Evolutionary conservation across 2,888 invertebrate genomes (phyloP).

Genomic region (Luperina testacea): DNA sequence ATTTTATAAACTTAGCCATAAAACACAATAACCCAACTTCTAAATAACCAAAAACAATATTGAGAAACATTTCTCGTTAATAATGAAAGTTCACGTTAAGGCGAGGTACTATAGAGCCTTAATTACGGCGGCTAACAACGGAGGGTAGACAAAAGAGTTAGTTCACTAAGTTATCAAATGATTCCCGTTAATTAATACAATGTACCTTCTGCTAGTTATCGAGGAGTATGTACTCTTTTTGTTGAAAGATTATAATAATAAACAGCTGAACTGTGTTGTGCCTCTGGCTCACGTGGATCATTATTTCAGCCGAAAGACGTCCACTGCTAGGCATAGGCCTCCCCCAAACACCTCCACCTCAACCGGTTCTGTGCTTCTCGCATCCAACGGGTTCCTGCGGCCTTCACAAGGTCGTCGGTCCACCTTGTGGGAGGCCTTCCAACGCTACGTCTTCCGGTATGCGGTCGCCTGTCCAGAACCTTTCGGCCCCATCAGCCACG

Average conservation of each 20-base stretch:
- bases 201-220: slow-evolving; percentile 24
- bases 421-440: no score
- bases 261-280: background rate
- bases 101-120: slow-evolving; percentile 43
- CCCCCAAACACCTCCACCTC: no score
- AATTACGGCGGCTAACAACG: slow-evolving; percentile 50
- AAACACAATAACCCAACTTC: slow-evolving; percentile 32
- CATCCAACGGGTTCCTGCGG: no score
- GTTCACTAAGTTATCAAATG: slow-evolving; percentile 47
- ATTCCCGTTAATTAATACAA: slow-evolving; percentile 48
- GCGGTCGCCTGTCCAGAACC: no score
- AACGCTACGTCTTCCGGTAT: no score
- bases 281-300: background rate
- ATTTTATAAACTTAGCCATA: slow-evolving; percentile 6
- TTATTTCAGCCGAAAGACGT: no score
- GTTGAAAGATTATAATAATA: background rate
- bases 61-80: slow-evolving; percentile 44
- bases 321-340: no score
- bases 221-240: background rate
- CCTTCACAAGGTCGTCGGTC: no score
- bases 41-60: slow-evolving; percentile 52
- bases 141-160: slow-evolving; percentile 40
- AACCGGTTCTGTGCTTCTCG: no score
- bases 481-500: no score
- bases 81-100: slow-evolving; percentile 50